Evolutionary conservation across 2,888 invertebrate species (phyloP), one percentile per base, ranked within the genome.

Genomic region (Rhogogaster chlorosoma): DNA sequence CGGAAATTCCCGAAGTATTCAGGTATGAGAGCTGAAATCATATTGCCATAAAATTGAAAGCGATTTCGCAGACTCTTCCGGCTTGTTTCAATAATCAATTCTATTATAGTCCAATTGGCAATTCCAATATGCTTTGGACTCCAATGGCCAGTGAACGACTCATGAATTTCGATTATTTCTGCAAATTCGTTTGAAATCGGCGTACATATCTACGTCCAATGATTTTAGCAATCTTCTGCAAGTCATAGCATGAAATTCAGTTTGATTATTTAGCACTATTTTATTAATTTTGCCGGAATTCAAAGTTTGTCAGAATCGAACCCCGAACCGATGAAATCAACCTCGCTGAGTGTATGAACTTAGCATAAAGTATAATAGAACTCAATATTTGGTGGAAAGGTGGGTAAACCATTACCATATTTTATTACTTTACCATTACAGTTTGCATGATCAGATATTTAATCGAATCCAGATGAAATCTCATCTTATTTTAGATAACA

Each of bases 51-150:
- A 73, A 73, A 73, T 38, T 42, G 70, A 29, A 18, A n/a, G 36
- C n/a, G 22, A 42, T 42, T 42, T 73, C 26, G 18, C 22, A 42
- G 42, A 42, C 38, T 36, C 42, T 7, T 42, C 38, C 38, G n/a
- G 22, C 42, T 38, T 71, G 42, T 26, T 71, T 71, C 22, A 73
- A 73, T 73, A 73, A 73, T 73, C 42, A 42, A 42, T 12, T 73
- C 42, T 42, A 22, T 73, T 73, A 73, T 73, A 22, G n/a, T 18
- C 38, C 71, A 45, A 45, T 45, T 45, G 15, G 45, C 42, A n/a
- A n/a, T 73, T 42, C 22, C 71, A 42, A 73, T 42, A 22, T 10
- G 22, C 71, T 12, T 42, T 12, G 22, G 42, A 73, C 22, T 42
- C n/a, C 1, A 26, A 61, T 61, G 38, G 38, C 71, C 4, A n/a